Percentiles rank a stretch among this genome's conserved stretches.
Conservation (phyloP, 2,797 vertebrate genomes). For the Melanotaenia maccullochi region DNA sequence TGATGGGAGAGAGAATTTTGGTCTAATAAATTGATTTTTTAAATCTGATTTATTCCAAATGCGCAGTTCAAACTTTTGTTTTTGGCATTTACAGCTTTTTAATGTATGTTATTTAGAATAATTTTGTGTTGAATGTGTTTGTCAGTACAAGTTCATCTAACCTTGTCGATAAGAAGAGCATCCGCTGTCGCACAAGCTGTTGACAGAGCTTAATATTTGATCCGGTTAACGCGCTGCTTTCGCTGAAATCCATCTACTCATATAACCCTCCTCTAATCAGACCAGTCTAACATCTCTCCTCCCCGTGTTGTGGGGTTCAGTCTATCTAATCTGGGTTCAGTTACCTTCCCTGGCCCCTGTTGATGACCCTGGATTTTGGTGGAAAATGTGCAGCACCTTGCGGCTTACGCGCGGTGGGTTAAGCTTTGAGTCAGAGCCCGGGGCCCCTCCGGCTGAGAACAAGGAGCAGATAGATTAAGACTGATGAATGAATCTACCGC, state of each 20-base stretch:
- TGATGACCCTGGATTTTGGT: slow-evolving; percentile 59
- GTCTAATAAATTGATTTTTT: not conserved
- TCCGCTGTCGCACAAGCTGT: slow-evolving; percentile 48
- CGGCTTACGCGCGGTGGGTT: slow-evolving; percentile 64
- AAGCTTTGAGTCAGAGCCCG: slow-evolving; percentile 69
- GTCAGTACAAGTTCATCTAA: slow-evolving; percentile 35
- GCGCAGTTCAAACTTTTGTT: slow-evolving; percentile 46
- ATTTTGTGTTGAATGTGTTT: not conserved
- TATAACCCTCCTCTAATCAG: slow-evolving; percentile 25
- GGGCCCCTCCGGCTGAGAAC: slow-evolving; percentile 66
- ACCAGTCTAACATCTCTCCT: not conserved
- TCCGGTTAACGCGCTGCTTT: slow-evolving; percentile 46
- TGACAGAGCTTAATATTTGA: slow-evolving; percentile 50
- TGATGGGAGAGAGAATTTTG: not conserved
- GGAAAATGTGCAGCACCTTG: slow-evolving; percentile 72
- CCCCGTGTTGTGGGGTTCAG: slow-evolving; percentile 11
- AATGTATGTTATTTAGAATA: not conserved
- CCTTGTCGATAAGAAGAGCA: slow-evolving; percentile 55
- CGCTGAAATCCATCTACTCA: slow-evolving; percentile 20
- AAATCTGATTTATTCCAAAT: not conserved
- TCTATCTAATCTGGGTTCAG: slow-evolving; percentile 3
- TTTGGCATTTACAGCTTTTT: not conserved
- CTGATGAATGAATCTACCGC: slow-evolving; percentile 76
- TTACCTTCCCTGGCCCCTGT: slow-evolving; percentile 19
- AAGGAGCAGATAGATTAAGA: slow-evolving; percentile 78